Conservation (phyloP, 2,113 vertebrate species). For the Orcinus orca region DNA sequence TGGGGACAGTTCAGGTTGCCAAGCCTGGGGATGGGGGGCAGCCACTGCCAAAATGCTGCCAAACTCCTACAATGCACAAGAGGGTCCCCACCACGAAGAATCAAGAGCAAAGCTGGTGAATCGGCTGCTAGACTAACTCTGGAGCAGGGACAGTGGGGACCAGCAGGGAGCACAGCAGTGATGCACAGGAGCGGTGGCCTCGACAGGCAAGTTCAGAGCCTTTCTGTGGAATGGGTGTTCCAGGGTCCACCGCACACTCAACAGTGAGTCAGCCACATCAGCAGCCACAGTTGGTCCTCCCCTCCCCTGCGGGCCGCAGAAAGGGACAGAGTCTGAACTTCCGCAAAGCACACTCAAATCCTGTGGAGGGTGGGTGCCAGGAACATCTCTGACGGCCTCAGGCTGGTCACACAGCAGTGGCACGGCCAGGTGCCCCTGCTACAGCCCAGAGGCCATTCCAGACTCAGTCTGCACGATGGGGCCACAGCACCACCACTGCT, state of each 20-base stretch:
- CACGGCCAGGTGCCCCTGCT: background rate
- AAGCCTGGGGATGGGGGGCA: too few species aligned
- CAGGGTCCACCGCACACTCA: background rate
- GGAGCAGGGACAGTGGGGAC: background rate
- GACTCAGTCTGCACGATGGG: background rate
- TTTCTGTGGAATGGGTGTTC: too few species aligned
- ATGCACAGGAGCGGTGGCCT: background rate
- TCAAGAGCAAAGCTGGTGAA: background rate
- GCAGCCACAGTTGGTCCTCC: background rate
- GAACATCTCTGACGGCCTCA: background rate
- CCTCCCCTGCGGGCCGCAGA: accelerated
- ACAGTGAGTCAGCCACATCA: background rate
- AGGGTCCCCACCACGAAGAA: background rate
- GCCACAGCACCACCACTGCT: too few species aligned
- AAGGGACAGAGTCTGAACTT: accelerated
- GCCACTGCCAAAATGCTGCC: background rate
- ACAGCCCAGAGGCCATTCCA: background rate
- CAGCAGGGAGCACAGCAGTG: background rate
- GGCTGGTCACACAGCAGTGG: too few species aligned
- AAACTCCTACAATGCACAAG: background rate
- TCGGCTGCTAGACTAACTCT: background rate
- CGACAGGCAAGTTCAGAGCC: background rate
- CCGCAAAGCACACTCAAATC: background rate
- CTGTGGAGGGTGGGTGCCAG: background rate
- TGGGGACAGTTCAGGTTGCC: background rate